Conservation (phyloP, 2,797 vertebrate genomes). For the Podarcis siculus region DNA sequence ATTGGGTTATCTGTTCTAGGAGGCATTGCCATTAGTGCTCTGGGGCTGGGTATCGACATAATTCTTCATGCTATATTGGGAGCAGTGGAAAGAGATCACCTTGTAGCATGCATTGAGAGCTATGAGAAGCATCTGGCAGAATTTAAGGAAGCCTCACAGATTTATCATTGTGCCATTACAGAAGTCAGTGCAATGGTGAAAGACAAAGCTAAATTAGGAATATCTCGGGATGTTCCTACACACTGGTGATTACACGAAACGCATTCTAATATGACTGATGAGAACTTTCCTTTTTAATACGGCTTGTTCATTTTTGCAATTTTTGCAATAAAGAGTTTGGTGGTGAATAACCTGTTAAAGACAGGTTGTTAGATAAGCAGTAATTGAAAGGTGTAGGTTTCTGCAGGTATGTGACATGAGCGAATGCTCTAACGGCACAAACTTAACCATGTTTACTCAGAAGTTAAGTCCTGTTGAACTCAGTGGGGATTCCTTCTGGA, state of each 20-base stretch:
- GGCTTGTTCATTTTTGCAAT: not conserved
- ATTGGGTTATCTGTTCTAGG: constrained; percentile 79
- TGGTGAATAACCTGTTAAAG: not conserved
- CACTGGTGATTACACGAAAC: not conserved
- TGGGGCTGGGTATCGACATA: constrained; percentile 79
- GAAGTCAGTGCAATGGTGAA: constrained; percentile 74
- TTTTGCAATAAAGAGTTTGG: not conserved
- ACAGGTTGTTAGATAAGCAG: too few relatives aligned
- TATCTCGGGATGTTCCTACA: not conserved
- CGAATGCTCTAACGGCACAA: not conserved
- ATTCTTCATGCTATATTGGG: constrained; percentile 78
- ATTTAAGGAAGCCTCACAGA: constrained; percentile 78
- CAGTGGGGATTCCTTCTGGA: too few relatives aligned
- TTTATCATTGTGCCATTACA: constrained; percentile 70
- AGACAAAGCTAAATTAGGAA: constrained; percentile 64
- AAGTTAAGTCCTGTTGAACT: too few relatives aligned
- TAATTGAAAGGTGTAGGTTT: not conserved
- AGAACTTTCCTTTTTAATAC: not conserved
- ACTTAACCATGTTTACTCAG: too few relatives aligned
- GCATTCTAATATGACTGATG: not conserved
- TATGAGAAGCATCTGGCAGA: constrained; percentile 77
- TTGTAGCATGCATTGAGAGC: constrained; percentile 75
- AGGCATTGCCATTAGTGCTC: constrained; percentile 75
- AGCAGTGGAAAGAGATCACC: constrained; percentile 76
- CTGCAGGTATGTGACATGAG: not conserved